Percentiles rank a stretch among this genome's conserved stretches.
phyloP scores from a whole-genome alignment of 2,113 vertebrate genomes.

The Aix galericulata region DNA sequence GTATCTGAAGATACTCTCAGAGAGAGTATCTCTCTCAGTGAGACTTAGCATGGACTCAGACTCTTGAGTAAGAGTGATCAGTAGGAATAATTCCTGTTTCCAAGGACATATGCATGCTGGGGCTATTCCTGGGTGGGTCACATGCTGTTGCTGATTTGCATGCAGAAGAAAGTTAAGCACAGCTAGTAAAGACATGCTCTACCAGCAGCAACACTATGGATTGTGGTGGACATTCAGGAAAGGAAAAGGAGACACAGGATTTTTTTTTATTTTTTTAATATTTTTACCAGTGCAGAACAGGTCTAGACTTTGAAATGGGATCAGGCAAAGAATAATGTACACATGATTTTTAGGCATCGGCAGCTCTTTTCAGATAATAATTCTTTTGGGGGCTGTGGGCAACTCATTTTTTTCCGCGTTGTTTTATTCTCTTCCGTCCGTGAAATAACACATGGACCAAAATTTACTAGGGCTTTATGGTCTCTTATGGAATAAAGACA shows the following conservation, averaged over 20 bases:
- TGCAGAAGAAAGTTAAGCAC: background rate
- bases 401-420: background rate
- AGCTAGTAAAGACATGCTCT: background rate
- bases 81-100: background rate
- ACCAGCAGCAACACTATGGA: background rate
- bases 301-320: conserved; percentile 16
- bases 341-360: background rate
- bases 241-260: background rate
- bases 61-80: background rate
- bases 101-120: background rate
- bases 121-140: conserved; percentile 19
- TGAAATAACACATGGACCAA: background rate
- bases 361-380: background rate
- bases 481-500: background rate
- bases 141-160: background rate
- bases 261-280: background rate
- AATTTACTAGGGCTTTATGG: background rate
- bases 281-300: background rate
- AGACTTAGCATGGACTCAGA: background rate
- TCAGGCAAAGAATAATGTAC: background rate
- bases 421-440: background rate
- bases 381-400: background rate
- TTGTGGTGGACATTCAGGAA: background rate
- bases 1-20: background rate
- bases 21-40: background rate